These are phyloP conservation scores for Castor canadensis DNA, from an alignment of 2,113 vertebrate species.

Conservation along the genomic window DNA sequence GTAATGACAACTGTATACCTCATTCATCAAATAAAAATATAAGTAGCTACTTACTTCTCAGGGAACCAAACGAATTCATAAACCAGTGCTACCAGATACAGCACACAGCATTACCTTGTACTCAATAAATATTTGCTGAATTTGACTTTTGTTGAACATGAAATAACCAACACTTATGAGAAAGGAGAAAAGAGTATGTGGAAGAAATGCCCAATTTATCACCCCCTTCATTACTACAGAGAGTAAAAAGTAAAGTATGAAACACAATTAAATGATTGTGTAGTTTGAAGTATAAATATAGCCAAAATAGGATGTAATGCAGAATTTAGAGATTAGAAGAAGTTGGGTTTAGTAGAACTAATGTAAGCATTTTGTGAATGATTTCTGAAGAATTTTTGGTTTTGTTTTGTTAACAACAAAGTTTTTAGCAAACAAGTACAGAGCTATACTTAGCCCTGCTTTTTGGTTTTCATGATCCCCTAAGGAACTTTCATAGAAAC, in stretches of 20 bases:
- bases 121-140: not conserved
- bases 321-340: not conserved
- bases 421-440: conserved; percentile 48
- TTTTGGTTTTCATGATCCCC: conserved; percentile 32
- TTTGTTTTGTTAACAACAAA: conserved; percentile 51
- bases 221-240: not conserved
- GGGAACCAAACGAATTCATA: not conserved
- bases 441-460: conserved; percentile 41
- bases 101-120: not conserved
- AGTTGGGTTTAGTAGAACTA: conserved; percentile 20
- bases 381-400: conserved; percentile 57
- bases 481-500: conserved; percentile 20
- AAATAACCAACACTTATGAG: not conserved
- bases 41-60: conserved; percentile 30
- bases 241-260: not conserved
- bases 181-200: not conserved
- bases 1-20: not conserved
- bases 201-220: not conserved
- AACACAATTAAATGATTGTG: not conserved
- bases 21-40: conserved; percentile 42
- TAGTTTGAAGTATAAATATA: not conserved
- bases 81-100: conserved; percentile 16
- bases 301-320: conserved; percentile 7
- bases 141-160: conserved; percentile 30
- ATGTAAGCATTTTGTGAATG: not conserved